Conservation (phyloP, 2,888 invertebrate genomes). For the Tetramorium bicarinatum region DNA sequence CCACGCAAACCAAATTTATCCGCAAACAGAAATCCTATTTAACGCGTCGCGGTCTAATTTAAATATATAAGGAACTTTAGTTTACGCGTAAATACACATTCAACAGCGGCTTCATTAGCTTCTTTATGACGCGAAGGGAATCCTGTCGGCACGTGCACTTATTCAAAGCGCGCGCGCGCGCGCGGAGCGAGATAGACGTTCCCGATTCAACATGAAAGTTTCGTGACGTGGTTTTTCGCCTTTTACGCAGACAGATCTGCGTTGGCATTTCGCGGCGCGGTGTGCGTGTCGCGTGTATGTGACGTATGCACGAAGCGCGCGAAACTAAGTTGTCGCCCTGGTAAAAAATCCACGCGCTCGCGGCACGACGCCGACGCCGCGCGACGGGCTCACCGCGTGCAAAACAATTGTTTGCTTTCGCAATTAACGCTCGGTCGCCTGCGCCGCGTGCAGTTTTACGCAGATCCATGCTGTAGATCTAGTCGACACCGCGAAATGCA, state of each 20-base stretch:
- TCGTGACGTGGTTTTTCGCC: conserved; percentile 46
- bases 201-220: conserved; percentile 38
- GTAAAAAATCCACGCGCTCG: conserved; percentile 39
- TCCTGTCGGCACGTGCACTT: not conserved
- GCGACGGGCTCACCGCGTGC: conserved; percentile 30
- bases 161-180: conserved; percentile 5
- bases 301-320: conserved; percentile 52
- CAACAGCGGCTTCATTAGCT: conserved; percentile 39
- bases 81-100: conserved; percentile 25
- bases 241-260: conserved; percentile 46
- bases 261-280: conserved; percentile 17
- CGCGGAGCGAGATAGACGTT: not conserved
- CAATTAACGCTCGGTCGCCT: conserved; percentile 56
- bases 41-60: conserved; percentile 20
- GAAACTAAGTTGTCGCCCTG: conserved; percentile 57
- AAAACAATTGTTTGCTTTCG: conserved; percentile 60
- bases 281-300: conserved; percentile 20
- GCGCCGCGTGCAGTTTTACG: conserved; percentile 37
- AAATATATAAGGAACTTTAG: conserved; percentile 48
- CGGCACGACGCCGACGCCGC: conserved; percentile 2
- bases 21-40: conserved; percentile 28
- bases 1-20: conserved; percentile 22
- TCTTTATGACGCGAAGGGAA: conserved; percentile 27
- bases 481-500: conserved; percentile 23
- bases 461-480: conserved; percentile 36